A percentile compares a stretch with the other conserved stretches of the same genome.
Evolutionary conservation across 1,140 invertebrate species (phyloP).

Genomic region (Ceratosolen solmsi): DNA sequence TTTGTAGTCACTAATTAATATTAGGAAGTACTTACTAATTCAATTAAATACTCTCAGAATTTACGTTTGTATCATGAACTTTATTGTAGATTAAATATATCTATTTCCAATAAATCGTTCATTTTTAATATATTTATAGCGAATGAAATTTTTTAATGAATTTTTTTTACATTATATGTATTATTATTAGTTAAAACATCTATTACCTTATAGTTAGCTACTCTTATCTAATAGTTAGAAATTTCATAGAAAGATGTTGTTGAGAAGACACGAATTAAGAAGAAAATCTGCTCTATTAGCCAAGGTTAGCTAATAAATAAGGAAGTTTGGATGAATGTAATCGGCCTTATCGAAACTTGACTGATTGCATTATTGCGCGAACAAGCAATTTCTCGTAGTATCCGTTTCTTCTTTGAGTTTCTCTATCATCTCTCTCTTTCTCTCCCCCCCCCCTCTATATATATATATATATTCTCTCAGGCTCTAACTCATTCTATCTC

Average conservation of each 20-base stretch:
- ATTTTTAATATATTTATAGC: background rate
- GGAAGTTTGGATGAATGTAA: conserved; percentile 31
- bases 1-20: no score
- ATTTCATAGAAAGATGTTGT: background rate
- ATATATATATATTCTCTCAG: background rate
- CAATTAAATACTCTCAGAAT: background rate
- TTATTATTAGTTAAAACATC: no score
- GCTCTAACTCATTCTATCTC: background rate
- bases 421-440: background rate
- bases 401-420: conserved; percentile 14
- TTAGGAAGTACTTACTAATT: background rate
- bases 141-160: background rate
- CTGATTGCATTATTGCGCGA: conserved; percentile 33
- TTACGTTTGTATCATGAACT: background rate
- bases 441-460: no score
- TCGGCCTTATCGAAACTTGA: conserved; percentile 47
- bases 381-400: background rate
- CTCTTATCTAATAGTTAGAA: background rate
- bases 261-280: background rate
- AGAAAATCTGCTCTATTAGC: conserved; percentile 15
- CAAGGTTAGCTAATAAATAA: conserved; percentile 20
- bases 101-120: background rate
- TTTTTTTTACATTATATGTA: no score
- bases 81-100: background rate
- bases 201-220: no score